These are phyloP conservation scores for Anoplopoma fimbria DNA, from an alignment of 2,113 vertebrate species.

Conservation along the genomic window DNA sequence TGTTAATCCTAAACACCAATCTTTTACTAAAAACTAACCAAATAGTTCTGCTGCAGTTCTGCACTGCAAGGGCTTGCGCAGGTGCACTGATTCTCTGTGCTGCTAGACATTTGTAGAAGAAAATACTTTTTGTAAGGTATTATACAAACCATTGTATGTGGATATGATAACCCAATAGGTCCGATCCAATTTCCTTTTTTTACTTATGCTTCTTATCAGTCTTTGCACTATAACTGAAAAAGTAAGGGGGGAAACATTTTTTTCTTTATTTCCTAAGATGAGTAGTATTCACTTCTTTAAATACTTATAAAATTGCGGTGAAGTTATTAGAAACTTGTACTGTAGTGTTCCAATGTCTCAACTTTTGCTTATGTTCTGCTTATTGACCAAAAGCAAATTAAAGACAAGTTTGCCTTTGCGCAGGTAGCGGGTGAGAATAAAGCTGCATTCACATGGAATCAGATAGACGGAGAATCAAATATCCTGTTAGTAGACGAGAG, in stretches of 20 bases:
- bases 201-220: not conserved
- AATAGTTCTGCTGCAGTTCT: too few species aligned
- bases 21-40: too few species aligned
- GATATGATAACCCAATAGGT: not conserved
- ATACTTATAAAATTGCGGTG: not conserved
- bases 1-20: not conserved
- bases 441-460: not conserved
- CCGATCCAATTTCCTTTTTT: not conserved
- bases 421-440: not conserved
- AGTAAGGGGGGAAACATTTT: not conserved
- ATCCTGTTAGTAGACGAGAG: not conserved
- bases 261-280: not conserved
- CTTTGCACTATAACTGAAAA: slow-evolving; percentile 13
- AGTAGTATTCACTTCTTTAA: not conserved
- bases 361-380: slow-evolving; percentile 2
- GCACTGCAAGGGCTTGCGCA: not conserved
- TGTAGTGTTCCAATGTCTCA: not conserved
- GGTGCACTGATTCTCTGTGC: not conserved
- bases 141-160: not conserved
- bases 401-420: not conserved
- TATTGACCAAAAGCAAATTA: not conserved
- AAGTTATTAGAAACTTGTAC: not conserved
- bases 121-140: not conserved
- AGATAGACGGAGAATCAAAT: not conserved
- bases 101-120: not conserved